These are phyloP conservation scores for Brachionus sp. DNA, from an alignment of 1,140 invertebrate species.

Conservation along the genomic window DNA sequence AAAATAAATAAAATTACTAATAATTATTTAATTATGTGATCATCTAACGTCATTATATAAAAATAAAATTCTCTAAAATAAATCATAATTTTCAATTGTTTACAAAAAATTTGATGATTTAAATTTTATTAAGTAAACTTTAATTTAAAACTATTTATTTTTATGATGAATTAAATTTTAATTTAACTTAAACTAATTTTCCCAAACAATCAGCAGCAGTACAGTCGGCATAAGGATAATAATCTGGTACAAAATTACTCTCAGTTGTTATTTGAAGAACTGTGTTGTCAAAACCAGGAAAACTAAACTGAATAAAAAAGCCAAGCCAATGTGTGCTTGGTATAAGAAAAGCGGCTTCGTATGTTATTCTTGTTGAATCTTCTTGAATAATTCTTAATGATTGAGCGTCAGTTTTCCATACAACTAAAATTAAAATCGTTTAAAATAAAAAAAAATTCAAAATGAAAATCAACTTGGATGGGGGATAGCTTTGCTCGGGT, in stretches of 20 bases:
- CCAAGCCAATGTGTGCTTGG: slow-evolving; percentile 50
- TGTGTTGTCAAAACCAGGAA: slow-evolving; percentile 49
- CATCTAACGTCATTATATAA: too few species aligned
- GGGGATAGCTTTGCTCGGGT: slow-evolving; percentile 49
- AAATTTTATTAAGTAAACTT: not conserved
- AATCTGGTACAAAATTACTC: slow-evolving; percentile 51
- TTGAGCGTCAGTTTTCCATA: not conserved
- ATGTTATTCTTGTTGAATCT: slow-evolving; percentile 47
- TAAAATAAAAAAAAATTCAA: slow-evolving; percentile 42
- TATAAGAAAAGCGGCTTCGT: slow-evolving; percentile 48
- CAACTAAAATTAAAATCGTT: slow-evolving; percentile 45
- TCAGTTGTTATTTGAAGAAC: slow-evolving; percentile 53
- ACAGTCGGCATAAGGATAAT: slow-evolving; percentile 52
- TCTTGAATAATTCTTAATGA: slow-evolving; percentile 6
- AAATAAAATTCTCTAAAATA: too few species aligned
- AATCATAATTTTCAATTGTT: too few species aligned
- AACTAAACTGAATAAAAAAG: slow-evolving; percentile 52
- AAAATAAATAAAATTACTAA: too few species aligned
- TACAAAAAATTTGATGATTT: not conserved
- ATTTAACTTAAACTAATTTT: slow-evolving; percentile 49
- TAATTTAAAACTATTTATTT: not conserved
- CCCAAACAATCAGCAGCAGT: slow-evolving; percentile 49
- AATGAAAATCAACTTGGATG: slow-evolving; percentile 47
- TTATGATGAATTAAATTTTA: not conserved
- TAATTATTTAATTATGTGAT: too few species aligned